Base-by-base conservation (phyloP, 2,113 vertebrate species). In the Phalacrocorax aristotelis region DNA sequence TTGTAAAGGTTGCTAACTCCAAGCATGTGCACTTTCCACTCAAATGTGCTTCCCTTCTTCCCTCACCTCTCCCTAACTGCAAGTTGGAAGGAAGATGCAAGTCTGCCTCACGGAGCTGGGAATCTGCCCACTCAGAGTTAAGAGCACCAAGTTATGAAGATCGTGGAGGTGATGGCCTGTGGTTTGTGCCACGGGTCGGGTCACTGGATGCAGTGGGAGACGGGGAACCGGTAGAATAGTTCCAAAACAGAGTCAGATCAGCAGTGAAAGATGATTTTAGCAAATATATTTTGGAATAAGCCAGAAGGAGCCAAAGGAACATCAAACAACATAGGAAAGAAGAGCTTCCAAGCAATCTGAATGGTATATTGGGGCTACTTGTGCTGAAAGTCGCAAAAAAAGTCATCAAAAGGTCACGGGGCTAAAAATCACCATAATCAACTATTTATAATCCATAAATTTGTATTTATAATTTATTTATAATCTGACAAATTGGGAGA, bases 21-120 rank as follows among this genome's bases (percentile, higher is more conserved):
- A 70, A 52, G 30, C 11, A 34, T 1, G 2, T 16, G 4, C 16
- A 19, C 0, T 4, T 62, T 44, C 1, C 0, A n/a, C 51, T 75
- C 32, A 32, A 18, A 75, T 7, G 18, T n/a, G 20, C 11, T 61
- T 70, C n/a, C 25, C 38, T 42, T 65, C 69, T 58, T 64, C 22
- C 57, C 57, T 89, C 83, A 32, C 18, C 16, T 71, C 29, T 76
- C 49, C 46, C 40, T 25, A 23, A 14, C 0, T 48, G 44, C 30
- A 76, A 40, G 18, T 1, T 65, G 40, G 61, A 54, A 75, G 75
- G 22, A 68, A 83, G 40, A 46, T 38, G 6, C 49, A n/a, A 76
- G 36, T 13, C 68, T 74, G 46, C 20, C 76, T 22, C 19, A 71
- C 83, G 38, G 52, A 90, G 23, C 30, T 27, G 21, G 36, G 57